Base-by-base conservation (phyloP, 2,113 vertebrate species). In the Cavia aperea region DNA sequence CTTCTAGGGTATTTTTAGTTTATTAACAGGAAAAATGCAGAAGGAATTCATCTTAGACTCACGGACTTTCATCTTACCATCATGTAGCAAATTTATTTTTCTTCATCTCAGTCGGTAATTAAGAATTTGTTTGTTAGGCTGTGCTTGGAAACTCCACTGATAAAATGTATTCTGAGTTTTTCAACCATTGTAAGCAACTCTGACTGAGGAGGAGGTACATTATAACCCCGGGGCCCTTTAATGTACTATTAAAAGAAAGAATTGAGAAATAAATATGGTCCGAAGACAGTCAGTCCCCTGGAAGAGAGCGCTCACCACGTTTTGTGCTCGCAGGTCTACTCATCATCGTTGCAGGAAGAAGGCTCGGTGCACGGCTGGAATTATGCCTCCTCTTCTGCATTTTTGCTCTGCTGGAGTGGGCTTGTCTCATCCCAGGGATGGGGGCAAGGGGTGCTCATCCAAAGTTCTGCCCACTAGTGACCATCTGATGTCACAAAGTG, bases 11-110 rank as follows among this genome's bases (percentile, higher is more conserved):
- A 58, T 75, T 94, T 94, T 82, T 54, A 46, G 18, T 88, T 82
- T 92, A 77, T 73, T 81, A 93, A 58, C 31, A 85, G 73, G 68
- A 93, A 96, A 90, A 89, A 31, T 31, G 46, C 72, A 87, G 70
- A 83, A 62, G 46, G 16, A 68, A 26, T 33, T 1, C 6, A 49
- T 39, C 89, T 85, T 92, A 51, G 49, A 54, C 66, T 26, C 49
- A 68, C 4, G 13, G 72, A 75, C 12, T 90, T 95, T 85, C 75
- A 89, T 77, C 36, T 96, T 23, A 46, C 49, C 7, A 81, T 85
- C 4, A 26, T 39, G 26, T 46, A 79, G 31, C 4, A 31, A 89
- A 51, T 85, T 91, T 39, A 46, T 3, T 84, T 72, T 60, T 70
- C 21, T 60, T 73, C 24, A 46, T 63, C 14, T 18, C 51, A 26